These are phyloP conservation scores for Petrocephalus schoutedeni DNA, from an alignment of 2,797 vertebrate genomes.

Conservation along the genomic window DNA sequence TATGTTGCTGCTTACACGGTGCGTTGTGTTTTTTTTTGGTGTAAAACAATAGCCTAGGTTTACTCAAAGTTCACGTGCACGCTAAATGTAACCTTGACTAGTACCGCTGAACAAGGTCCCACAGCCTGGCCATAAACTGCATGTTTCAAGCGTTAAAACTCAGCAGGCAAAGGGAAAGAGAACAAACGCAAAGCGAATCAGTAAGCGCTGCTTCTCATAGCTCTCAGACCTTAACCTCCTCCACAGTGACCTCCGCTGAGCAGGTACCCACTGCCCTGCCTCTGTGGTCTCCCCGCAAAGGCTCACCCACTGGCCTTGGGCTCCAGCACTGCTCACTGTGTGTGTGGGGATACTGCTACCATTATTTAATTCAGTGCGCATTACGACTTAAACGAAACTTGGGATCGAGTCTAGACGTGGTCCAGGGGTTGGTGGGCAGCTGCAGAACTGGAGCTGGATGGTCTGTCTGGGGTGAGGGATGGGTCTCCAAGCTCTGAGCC, in stretches of 20 bases:
- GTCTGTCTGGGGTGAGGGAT: neutral
- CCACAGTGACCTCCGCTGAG: neutral
- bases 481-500: neutral
- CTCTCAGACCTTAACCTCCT: neutral
- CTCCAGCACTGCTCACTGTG: neutral
- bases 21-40: neutral
- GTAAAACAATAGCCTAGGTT: neutral
- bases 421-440: constrained; percentile 42
- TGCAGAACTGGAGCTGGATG: neutral
- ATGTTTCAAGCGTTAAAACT: neutral
- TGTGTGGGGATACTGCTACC: neutral
- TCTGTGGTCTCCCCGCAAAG: neutral
- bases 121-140: neutral
- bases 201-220: neutral
- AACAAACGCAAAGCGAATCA: neutral
- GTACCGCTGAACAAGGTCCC: neutral
- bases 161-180: neutral
- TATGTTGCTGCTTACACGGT: neutral
- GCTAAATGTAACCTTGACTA: neutral
- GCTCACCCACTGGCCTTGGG: neutral
- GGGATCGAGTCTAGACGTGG: constrained; percentile 34
- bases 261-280: neutral
- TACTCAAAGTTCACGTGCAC: neutral
- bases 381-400: neutral
- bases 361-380: neutral